Percentiles rank a stretch among this genome's conserved stretches.
phyloP scores from a whole-genome alignment of 2,113 vertebrate species.

The Saccopteryx bilineata region DNA sequence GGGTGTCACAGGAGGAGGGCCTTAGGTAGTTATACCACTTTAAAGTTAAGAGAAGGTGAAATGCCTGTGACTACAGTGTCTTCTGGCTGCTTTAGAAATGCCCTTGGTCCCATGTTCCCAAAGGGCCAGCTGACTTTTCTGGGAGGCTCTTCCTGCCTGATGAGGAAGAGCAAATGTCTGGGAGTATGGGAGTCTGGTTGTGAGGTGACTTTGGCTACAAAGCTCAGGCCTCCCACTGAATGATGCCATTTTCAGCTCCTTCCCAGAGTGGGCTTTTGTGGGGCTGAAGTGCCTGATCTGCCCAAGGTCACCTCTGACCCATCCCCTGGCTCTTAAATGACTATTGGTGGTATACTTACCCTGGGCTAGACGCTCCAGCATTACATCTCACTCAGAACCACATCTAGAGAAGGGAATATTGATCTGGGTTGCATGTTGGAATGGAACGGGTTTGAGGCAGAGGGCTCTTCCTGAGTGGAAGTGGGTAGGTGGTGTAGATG shows the following conservation, averaged over 20 bases:
- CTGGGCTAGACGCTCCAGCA: not conserved
- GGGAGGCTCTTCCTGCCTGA: not conserved
- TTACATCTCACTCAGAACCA: not conserved
- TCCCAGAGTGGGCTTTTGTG: not conserved
- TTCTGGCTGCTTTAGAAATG: not conserved
- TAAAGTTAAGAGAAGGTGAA: too few species aligned
- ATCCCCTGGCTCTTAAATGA: not conserved
- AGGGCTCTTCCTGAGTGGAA: not conserved
- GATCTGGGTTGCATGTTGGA: not conserved
- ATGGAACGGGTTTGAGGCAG: rapidly evolving
- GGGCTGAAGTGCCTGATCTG: not conserved
- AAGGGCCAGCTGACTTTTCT: not conserved
- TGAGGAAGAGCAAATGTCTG: not conserved
- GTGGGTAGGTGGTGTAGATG: not conserved
- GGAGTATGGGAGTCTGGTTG: rapidly evolving
- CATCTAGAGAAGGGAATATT: not conserved
- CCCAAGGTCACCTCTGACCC: not conserved
- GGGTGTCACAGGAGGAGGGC: not conserved
- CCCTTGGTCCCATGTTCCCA: not conserved
- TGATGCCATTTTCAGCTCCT: not conserved
- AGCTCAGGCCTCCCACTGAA: not conserved
- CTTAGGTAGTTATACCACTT: not conserved
- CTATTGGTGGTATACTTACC: not conserved
- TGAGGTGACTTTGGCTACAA: not conserved
- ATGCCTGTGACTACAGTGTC: rapidly evolving